Conservation (phyloP, 2,113 vertebrate species). For the Garra rufa region DNA sequence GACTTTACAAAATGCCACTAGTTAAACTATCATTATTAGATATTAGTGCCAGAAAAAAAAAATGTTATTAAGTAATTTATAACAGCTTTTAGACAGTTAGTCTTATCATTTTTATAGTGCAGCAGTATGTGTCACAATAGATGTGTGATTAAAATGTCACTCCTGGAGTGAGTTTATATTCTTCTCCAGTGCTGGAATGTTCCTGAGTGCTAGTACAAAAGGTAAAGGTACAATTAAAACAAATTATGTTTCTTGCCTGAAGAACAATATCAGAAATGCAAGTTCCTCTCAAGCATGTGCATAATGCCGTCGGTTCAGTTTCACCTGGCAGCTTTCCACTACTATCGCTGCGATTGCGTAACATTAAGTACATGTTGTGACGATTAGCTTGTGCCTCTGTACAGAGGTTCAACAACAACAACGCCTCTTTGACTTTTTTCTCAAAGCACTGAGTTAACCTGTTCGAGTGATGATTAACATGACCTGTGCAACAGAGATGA, state of each 20-base stretch:
- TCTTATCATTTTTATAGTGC: not conserved
- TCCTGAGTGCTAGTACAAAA: not conserved
- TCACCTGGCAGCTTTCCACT: constrained; percentile 28
- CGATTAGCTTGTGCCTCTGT: constrained; percentile 24
- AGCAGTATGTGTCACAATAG: not conserved
- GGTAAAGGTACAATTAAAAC: not conserved
- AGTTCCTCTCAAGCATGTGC: not conserved
- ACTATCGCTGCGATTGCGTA: constrained; percentile 41
- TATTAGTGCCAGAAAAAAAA: not conserved
- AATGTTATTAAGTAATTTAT: too few species aligned
- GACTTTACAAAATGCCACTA: not conserved
- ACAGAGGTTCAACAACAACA: constrained; percentile 8
- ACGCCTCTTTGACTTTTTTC: constrained; percentile 8
- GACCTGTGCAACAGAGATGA: constrained; percentile 15
- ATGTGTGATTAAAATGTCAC: not conserved
- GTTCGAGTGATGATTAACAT: constrained; percentile 39
- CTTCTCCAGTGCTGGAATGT: not conserved
- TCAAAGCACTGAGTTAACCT: constrained; percentile 6
- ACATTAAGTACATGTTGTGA: constrained; percentile 30
- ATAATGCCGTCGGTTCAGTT: constrained; percentile 26
- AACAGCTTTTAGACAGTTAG: not conserved
- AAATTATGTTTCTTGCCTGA: not conserved
- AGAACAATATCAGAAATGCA: not conserved
- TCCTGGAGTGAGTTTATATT: not conserved
- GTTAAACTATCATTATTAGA: not conserved